Evolutionary conservation across 2,888 invertebrate species (phyloP), one percentile per base, ranked within the genome.

Genomic region (Dicyrtomina minuta): DNA sequence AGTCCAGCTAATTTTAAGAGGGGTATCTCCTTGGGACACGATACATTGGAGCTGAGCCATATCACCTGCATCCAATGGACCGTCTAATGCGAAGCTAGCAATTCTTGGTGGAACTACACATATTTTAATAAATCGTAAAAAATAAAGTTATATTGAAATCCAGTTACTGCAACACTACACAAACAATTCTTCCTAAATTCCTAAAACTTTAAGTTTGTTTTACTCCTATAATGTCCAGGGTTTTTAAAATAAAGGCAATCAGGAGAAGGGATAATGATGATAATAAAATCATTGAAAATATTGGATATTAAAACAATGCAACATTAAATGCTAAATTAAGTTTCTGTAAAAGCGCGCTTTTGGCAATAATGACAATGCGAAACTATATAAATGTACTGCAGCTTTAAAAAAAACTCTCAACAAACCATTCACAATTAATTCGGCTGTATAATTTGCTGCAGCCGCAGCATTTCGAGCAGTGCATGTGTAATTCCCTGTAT

Each of bases 401-500:
- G 53, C 8, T 51, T n/a, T 26, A 33, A 27, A 33, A 58, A 12
- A 15, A 20, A 51, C 20, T 12, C 15, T 33, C 15, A 26, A 26
- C 27, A n/a, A 64, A 74, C 74, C 74, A 59, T 70, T 68, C n/a
- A 91, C 88, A 84, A 87, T 86, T 80, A 92, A 84, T 78, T 85
- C 84, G 78, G 89, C 86, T 60, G 87, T 86, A 79, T 88, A 87
- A 82, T 87, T 87, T 76, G 87, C 85, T 17, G 73, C 74, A 74
- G 90, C 91, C 49, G 89, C 90, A 80, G 82, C 84, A 83, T 91
- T 91, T 75, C 84, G 85, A 39, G 90, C 91, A 69, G 87, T 85
- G 80, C 92, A 91, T 56, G 89, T 89, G 80, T 90, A 91, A 80
- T 87, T 85, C 70, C 91, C 91, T 74, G 88, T 87, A 81, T 91